Evolutionary conservation across 2,888 invertebrate species (phyloP).

Genomic region (Patella pellucida): DNA sequence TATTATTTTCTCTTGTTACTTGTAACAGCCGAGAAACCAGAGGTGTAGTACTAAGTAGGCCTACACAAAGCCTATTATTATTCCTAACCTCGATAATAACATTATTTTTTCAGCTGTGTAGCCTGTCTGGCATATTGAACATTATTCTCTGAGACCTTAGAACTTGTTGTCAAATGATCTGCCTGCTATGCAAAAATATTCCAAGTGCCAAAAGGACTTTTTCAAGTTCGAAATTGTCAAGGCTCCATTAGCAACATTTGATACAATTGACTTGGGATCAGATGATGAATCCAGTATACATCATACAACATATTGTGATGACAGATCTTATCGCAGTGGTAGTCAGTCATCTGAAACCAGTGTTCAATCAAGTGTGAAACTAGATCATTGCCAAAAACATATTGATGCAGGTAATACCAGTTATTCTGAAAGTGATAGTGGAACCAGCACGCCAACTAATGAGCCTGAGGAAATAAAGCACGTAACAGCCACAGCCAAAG

Average conservation of each 20-base stretch:
- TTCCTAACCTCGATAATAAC: no score
- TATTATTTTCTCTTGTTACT: no score
- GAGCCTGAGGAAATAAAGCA: background rate
- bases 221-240: slow-evolving; percentile 28
- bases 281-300: slow-evolving; percentile 41
- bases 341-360: background rate
- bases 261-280: slow-evolving; percentile 57
- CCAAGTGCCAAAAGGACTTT: slow-evolving; percentile 24
- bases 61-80: no score
- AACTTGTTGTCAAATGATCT: no score
- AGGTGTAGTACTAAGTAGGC: no score
- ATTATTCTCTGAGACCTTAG: no score
- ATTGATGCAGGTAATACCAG: background rate
- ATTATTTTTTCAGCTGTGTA: no score
- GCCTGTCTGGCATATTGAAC: no score
- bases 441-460: background rate
- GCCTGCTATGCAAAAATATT: slow-evolving; percentile 42
- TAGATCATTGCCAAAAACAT: background rate
- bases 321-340: background rate
- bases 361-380: background rate
- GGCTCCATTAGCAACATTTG: slow-evolving; percentile 64
- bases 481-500: background rate
- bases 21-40: no score
- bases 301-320: slow-evolving; percentile 13
- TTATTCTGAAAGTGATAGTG: slow-evolving; percentile 4